Evolutionary conservation across 2,888 invertebrate species (phyloP), one percentile per base, ranked within the genome.

Genomic region (Caenorhabditis uteleia): DNA sequence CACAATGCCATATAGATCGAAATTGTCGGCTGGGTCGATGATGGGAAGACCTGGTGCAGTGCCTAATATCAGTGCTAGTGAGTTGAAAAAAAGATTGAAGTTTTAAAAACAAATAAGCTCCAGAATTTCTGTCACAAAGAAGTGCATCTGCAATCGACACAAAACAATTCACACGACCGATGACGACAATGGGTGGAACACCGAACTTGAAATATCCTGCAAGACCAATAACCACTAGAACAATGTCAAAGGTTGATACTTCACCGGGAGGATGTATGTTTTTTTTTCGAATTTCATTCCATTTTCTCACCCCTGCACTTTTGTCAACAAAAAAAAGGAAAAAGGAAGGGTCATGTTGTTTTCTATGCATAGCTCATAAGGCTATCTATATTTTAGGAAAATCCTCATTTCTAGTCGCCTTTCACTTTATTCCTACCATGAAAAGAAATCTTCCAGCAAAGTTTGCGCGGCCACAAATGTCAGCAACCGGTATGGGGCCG

Each of bases 211-310:
- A 16, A 3, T 7, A 2, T 23, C 14, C n/a, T n/a, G n/a, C 40
- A 40, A 43, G 25, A 27, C 26, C 26, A 16, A 10, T 26, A 43
- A 10, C 42, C n/a, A 16, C 36, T 18, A 44, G 31, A 21, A 46
- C 29, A 0, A 18, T 46, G 18, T 29, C 44, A 14, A 64, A 53
- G 42, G 46, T 64, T 0, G 64, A 64, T n/a, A 57, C 57, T 8
- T 64, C 64, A 10, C 64, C 64, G 5, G 64, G 64, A 6, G 64
- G 64, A 18, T 55, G 40, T 45, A n/a, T n/a, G n/a, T n/a, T n/a
- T n/a, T n/a, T n/a, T n/a, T n/a, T n/a, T n/a, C n/a, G n/a, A n/a
- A n/a, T n/a, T n/a, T n/a, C n/a, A n/a, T n/a, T n/a, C n/a, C n/a
- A n/a, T n/a, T n/a, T n/a, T n/a, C n/a, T n/a, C n/a, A n/a, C n/a